Conservation (phyloP, 2,797 vertebrate genomes). For the Microctenopoma lineatum region DNA sequence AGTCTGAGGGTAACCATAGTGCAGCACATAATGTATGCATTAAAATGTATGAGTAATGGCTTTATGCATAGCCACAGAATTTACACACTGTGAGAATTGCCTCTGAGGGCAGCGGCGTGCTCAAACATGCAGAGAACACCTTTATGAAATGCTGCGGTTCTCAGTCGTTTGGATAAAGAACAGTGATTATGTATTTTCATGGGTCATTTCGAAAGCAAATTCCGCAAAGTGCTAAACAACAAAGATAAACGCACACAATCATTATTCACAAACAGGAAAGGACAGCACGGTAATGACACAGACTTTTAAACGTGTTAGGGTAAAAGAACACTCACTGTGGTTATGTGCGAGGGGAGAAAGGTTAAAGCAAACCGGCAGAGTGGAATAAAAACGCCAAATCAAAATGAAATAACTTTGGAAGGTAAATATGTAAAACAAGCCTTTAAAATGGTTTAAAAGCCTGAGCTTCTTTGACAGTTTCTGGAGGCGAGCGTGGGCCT, state of each 20-base stretch:
- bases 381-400: conserved; percentile 24
- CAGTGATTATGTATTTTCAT: conserved; percentile 32
- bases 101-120: conserved; percentile 21
- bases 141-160: conserved; percentile 10
- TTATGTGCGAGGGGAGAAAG: conserved; percentile 14
- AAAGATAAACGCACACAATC: conserved; percentile 23
- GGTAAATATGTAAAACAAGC: conserved; percentile 7
- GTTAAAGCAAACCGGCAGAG: conserved; percentile 29
- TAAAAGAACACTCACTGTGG: conserved; percentile 11
- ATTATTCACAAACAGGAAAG: conserved; percentile 14
- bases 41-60: conserved; percentile 40
- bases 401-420: conserved; percentile 13
- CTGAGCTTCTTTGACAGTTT: conserved; percentile 2
- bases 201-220: conserved; percentile 30
- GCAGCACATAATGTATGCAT: conserved; percentile 39
- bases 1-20: conserved; percentile 7
- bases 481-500: conserved; percentile 1
- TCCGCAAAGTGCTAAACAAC: conserved; percentile 24
- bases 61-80: conserved; percentile 13
- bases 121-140: conserved; percentile 21
- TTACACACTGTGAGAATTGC: conserved; percentile 24
- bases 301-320: not conserved
- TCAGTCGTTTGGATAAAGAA: conserved; percentile 12
- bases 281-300: conserved; percentile 10
- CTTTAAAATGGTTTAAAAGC: conserved; percentile 7